Evolutionary conservation across 2,888 invertebrate species (phyloP).

Genomic region (Nycteola revayana): DNA sequence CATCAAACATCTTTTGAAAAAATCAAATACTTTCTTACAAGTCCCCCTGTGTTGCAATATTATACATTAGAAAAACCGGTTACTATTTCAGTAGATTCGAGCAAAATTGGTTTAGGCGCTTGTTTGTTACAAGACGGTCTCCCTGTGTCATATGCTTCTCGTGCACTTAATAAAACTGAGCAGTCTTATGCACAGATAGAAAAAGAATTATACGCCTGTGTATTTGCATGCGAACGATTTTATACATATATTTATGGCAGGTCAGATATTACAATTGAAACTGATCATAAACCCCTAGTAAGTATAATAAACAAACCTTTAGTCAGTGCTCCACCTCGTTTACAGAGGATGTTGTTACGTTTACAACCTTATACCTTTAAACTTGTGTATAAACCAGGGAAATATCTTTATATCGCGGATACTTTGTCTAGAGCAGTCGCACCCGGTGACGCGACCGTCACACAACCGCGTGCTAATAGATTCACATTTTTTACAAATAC

Average conservation of each 20-base stretch:
- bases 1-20: constrained; percentile 12
- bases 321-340: constrained; percentile 3
- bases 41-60: constrained; percentile 19
- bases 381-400: constrained; percentile 26
- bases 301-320: constrained; percentile 22
- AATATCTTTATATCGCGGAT: constrained; percentile 25
- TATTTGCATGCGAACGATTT: constrained; percentile 11
- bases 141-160: constrained; percentile 27
- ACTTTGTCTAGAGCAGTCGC: constrained; percentile 15
- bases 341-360: constrained; percentile 25
- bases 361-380: too few relatives aligned
- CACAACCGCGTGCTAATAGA: constrained; percentile 10
- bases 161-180: constrained; percentile 17
- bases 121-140: constrained; percentile 19
- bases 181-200: constrained; percentile 25
- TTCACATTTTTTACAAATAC: constrained; percentile 14
- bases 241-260: constrained; percentile 8
- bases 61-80: constrained; percentile 24
- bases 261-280: constrained; percentile 17
- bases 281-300: constrained; percentile 11
- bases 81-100: too few relatives aligned
- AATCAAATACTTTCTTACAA: constrained; percentile 10
- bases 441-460: background rate
- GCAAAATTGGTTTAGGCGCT: constrained; percentile 25
- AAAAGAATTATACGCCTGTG: constrained; percentile 22